phyloP scores from a whole-genome alignment of 2,797 vertebrate species.

The Fundulus diaphanus region DNA sequence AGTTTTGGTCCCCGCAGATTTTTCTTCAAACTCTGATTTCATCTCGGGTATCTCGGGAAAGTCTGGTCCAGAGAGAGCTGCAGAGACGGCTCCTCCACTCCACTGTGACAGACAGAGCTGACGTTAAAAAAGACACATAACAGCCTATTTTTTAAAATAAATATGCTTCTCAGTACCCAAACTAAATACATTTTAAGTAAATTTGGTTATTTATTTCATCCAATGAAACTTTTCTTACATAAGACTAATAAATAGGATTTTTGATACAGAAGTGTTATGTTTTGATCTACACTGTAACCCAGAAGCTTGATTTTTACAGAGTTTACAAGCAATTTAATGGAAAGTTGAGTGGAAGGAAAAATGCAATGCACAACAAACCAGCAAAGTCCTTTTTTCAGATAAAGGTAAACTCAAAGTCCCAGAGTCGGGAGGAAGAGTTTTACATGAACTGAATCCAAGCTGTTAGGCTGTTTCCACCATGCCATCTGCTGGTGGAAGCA shows the following conservation, averaged over 20 bases:
- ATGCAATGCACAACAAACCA: neutral
- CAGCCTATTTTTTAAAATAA: neutral
- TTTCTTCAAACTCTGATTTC: conserved; percentile 19
- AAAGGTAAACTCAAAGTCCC: neutral
- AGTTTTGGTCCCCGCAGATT: neutral
- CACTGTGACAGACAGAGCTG: conserved; percentile 58
- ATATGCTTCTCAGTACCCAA: neutral
- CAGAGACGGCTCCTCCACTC: conserved; percentile 67
- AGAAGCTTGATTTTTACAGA: neutral
- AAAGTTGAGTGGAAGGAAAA: neutral
- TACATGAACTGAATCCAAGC: no score
- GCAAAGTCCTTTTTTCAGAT: neutral
- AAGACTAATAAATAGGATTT: neutral
- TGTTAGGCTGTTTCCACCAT: no score
- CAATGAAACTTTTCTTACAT: neutral
- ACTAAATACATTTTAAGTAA: neutral
- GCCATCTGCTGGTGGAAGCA: no score
- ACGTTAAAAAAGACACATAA: neutral
- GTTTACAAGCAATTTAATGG: neutral
- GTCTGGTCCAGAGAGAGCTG: conserved; percentile 71
- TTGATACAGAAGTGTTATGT: neutral
- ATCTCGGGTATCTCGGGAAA: conserved; percentile 24
- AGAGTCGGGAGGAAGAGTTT: no score
- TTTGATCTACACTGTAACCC: neutral
- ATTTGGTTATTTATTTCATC: neutral